Evolutionary conservation across 2,113 vertebrate genomes (phyloP).

Genomic region (Pteruthius melanotis): DNA sequence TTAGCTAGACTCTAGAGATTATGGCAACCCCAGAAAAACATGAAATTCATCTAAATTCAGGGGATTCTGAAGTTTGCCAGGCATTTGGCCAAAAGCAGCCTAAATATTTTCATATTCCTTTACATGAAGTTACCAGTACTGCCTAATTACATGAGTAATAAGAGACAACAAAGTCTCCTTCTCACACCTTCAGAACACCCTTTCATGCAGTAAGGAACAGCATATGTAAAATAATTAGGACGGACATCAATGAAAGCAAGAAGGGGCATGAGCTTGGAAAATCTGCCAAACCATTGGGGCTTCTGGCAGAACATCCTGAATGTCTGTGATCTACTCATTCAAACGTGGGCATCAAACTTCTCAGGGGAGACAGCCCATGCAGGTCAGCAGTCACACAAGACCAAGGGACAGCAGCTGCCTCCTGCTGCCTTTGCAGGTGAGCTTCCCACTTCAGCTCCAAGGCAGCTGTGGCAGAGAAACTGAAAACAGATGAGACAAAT

Average conservation of each 20-base stretch:
- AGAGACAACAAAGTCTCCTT: constrained; percentile 28
- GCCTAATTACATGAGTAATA: constrained; percentile 51
- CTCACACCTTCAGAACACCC: neutral
- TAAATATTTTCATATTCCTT: constrained; percentile 51
- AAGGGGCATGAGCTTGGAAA: constrained; percentile 23
- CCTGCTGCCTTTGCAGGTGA: neutral
- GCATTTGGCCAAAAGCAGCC: neutral
- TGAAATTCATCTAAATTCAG: neutral
- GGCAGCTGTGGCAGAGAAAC: neutral
- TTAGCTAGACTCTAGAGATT: neutral
- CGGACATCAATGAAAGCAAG: constrained; percentile 51
- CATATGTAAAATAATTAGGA: constrained; percentile 5
- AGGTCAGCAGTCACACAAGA: neutral
- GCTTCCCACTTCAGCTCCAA: neutral
- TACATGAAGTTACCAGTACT: constrained; percentile 36
- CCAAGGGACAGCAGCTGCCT: neutral
- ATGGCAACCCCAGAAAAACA: neutral
- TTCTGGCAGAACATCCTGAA: constrained; percentile 21
- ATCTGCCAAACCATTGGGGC: neutral
- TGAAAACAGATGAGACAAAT: neutral
- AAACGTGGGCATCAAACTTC: neutral
- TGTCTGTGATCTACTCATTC: neutral
- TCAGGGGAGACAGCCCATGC: neutral
- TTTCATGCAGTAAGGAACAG: neutral
- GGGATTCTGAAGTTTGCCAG: neutral